Percentiles rank a stretch among this genome's conserved stretches.
phyloP scores from a whole-genome alignment of 2,888 invertebrate genomes.

The Bombylius discolor region DNA sequence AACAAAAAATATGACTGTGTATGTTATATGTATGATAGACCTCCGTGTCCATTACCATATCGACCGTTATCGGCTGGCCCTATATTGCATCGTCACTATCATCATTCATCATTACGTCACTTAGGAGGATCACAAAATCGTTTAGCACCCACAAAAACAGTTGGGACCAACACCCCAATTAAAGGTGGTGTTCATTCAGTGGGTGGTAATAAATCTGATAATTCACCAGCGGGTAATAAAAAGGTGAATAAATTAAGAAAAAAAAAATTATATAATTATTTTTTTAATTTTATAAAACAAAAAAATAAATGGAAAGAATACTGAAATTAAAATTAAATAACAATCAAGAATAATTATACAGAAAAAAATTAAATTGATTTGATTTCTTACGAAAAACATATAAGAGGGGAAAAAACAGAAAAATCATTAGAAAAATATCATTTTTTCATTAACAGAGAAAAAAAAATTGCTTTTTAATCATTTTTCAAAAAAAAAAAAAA shows the following conservation, averaged over 20 bases:
- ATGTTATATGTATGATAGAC: conserved; percentile 19
- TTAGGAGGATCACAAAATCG: conserved; percentile 28
- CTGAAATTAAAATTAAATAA: not conserved
- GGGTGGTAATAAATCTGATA: not conserved
- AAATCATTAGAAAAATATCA: not conserved
- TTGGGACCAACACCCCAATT: conserved; percentile 20
- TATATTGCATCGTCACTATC: conserved; percentile 32
- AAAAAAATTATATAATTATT: too few relatives aligned
- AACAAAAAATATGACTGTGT: not conserved
- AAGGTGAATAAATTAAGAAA: conserved; percentile 2
- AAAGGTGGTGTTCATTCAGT: not conserved
- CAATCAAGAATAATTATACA: too few relatives aligned
- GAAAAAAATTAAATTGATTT: too few relatives aligned
- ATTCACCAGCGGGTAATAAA: not conserved
- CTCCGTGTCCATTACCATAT: conserved; percentile 35
- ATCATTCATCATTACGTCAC: conserved; percentile 31
- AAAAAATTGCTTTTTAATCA: too few relatives aligned
- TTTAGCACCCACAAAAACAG: conserved; percentile 20
- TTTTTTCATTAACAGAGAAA: too few relatives aligned
- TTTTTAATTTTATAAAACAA: not conserved
- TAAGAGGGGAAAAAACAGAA: not conserved
- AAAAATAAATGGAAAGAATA: not conserved
- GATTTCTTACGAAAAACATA: not conserved
- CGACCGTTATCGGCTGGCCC: conserved; percentile 37
- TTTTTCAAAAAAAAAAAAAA: not conserved